A percentile compares a stretch with the other conserved stretches of the same genome.
phyloP scores from a whole-genome alignment of 2,888 invertebrate genomes.

The Monoplex corrugatus region DNA sequence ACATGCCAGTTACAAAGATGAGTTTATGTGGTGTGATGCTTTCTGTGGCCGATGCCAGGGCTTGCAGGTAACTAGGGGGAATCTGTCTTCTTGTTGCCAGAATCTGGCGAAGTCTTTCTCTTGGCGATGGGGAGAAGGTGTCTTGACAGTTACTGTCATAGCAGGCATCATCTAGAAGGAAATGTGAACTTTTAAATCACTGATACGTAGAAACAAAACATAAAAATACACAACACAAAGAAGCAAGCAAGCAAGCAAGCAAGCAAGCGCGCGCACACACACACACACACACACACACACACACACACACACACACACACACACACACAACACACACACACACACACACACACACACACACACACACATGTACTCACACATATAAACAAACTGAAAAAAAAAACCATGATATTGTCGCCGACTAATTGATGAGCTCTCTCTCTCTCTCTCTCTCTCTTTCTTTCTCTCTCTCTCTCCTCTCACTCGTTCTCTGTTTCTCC shows the following conservation, averaged over 20 bases:
- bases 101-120: conserved; percentile 23
- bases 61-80: neutral
- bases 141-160: neutral
- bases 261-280: neutral
- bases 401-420: neutral
- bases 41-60: neutral
- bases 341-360: neutral
- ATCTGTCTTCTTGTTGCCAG: neutral
- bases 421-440: neutral
- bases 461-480: neutral
- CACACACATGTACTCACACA: neutral
- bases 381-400: neutral
- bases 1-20: conserved; percentile 7
- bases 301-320: conserved; percentile 8
- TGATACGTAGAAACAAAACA: conserved; percentile 61
- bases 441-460: neutral
- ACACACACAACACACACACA: conserved; percentile 17
- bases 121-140: conserved; percentile 22
- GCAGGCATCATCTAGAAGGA: conserved; percentile 64
- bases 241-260: too few species aligned
- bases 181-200: conserved; percentile 62
- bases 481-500: neutral
- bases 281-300: conserved; percentile 23
- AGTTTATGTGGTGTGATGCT: neutral
- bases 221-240: neutral